Evolutionary conservation across 2,797 vertebrate species (phyloP).

Genomic region (Sciurus carolinensis): DNA sequence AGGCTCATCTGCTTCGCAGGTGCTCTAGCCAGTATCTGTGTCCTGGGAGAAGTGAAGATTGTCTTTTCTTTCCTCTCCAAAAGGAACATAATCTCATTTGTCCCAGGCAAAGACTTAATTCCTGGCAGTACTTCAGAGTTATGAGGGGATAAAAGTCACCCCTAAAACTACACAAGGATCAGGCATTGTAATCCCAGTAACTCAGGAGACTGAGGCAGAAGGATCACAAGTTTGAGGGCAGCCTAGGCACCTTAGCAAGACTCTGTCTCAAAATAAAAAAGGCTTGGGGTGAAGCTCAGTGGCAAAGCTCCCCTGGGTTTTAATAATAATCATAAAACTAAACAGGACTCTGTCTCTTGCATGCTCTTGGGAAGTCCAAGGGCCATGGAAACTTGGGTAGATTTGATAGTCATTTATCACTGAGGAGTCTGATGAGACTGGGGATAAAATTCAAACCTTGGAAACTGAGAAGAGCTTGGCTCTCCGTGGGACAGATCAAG

Average conservation of each 20-base stretch:
- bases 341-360: background rate
- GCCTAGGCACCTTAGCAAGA: too few species aligned
- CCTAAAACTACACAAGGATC: background rate
- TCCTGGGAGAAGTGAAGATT: constrained; percentile 79
- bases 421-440: background rate
- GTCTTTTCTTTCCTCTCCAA: background rate
- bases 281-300: too few species aligned
- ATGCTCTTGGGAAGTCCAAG: background rate
- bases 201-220: too few species aligned
- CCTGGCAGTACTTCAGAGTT: constrained; percentile 14
- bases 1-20: constrained; percentile 89
- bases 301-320: too few species aligned
- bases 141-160: constrained; percentile 22
- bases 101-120: constrained; percentile 52
- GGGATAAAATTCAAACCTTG: background rate
- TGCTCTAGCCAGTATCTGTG: constrained; percentile 87
- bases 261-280: too few species aligned
- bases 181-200: too few species aligned
- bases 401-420: background rate
- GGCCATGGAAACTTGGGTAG: background rate
- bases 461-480: background rate
- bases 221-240: too few species aligned
- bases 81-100: constrained; percentile 55
- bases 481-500: background rate
- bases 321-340: too few species aligned